Base-by-base conservation (phyloP, 2,113 vertebrate species). In the Mus spicilegus region DNA sequence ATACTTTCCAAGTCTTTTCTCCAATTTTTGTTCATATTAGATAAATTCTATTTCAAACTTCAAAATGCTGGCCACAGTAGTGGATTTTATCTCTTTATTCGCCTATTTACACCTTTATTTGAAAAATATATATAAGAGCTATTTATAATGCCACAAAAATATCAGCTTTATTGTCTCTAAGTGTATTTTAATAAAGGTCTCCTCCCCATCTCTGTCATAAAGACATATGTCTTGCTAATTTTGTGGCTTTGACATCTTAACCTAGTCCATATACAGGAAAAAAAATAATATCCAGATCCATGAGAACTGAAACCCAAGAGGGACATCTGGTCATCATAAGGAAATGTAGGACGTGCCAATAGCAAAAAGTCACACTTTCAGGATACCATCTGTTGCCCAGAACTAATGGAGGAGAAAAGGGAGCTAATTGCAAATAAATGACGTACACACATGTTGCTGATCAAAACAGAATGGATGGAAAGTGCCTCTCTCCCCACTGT, bases 241-340 rank as follows among this genome's bases (percentile, higher is more conserved):
- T 86, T 93, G 22, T 87, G 70, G 26, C 39, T 95, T 96, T 95
- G n/a, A 89, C 75, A 67, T 96, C 49, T 91, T 94, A 81, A 89
- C 46, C 28, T 78, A 91, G 69, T 72, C 4, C 22, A 49, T 77
- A 65, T 89, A 63, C 30, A 75, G 2, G 42, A 63, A 26, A 58
- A 46, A 95, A 89, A 93, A 90, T 33, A 87, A 73, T 69, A 90
- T 61, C 7, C 49, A 95, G 92, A 90, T 61, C 78, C 87, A 33
- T 42, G 91, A 81, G 58, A 95, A 96, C 54, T 70, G 33, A 96
- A 96, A 7, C 70, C 76, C 80, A 51, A 70, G 95, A 95, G 90
- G 82, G 85, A 93, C 93, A 96, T 95, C 88, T 96, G 95, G 90
- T 93, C 91, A 91, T 97, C 91, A 95, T 73, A 87, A 95, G 90